These are phyloP conservation scores for Xanthia icteritia DNA, from an alignment of 2,888 invertebrate species.

Conservation along the genomic window DNA sequence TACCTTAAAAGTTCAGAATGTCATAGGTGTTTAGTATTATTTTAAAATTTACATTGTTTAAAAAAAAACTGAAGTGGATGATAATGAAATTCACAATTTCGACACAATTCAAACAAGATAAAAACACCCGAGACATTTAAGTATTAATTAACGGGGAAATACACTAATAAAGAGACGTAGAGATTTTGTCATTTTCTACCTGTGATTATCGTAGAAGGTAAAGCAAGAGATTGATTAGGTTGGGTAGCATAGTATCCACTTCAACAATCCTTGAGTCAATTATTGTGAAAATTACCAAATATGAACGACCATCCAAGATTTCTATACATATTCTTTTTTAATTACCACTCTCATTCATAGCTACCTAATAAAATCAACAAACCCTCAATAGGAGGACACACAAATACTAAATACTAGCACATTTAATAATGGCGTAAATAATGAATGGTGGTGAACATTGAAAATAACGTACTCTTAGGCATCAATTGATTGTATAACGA, in stretches of 20 bases:
- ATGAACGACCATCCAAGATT: neutral
- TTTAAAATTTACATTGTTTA: neutral
- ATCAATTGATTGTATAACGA: slow-evolving; percentile 2
- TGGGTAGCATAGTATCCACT: neutral
- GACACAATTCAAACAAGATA: neutral
- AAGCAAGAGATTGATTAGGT: neutral
- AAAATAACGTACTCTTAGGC: neutral
- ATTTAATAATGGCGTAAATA: slow-evolving; percentile 1
- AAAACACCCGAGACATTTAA: neutral
- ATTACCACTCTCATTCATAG: neutral
- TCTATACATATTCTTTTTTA: neutral
- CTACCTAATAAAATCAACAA: neutral
- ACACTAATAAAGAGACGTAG: neutral
- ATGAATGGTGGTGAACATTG: neutral
- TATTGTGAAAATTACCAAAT: neutral
- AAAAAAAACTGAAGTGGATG: neutral
- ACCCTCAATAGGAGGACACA: neutral
- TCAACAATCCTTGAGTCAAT: neutral
- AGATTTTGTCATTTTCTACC: neutral
- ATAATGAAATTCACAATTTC: neutral
- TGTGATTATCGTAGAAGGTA: neutral
- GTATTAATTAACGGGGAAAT: neutral
- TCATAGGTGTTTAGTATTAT: neutral
- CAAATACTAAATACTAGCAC: too few relatives aligned
- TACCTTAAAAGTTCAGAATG: neutral